Evolutionary conservation across 2,113 vertebrate species (phyloP).

Genomic region (Mormyrus iriodes): DNA sequence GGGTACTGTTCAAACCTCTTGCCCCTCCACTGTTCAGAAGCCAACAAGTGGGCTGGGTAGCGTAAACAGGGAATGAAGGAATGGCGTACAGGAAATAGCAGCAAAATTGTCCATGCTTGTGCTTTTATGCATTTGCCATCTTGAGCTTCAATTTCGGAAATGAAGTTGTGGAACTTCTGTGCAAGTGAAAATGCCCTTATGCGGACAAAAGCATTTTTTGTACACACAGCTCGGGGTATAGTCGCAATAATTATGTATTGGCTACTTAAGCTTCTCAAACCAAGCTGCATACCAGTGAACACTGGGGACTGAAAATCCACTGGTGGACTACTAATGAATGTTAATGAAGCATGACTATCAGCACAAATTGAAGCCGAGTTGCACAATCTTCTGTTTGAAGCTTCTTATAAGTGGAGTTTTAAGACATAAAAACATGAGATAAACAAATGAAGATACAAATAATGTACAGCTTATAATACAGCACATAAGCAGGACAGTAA

Average conservation of each 20-base stretch:
- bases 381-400: not conserved
- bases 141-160: constrained; percentile 30
- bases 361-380: not conserved
- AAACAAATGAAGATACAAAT: not conserved
- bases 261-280: constrained; percentile 5
- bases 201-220: not conserved
- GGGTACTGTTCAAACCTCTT: not conserved
- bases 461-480: not conserved
- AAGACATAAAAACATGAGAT: not conserved
- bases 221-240: not conserved
- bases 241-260: not conserved
- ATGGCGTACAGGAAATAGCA: constrained; percentile 59
- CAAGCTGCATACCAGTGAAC: constrained; percentile 9
- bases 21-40: constrained; percentile 2
- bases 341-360: not conserved
- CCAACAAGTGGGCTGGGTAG: not conserved
- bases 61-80: constrained; percentile 61
- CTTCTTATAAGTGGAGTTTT: not conserved
- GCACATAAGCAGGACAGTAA: not conserved
- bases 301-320: not conserved
- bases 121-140: constrained; percentile 42
- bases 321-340: not conserved
- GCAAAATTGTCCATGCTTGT: constrained; percentile 44
- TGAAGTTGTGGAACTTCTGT: not conserved
- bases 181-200: not conserved